These are phyloP conservation scores for Xenopus laevis DNA, from an alignment of 2,113 vertebrate species.

Conservation along the genomic window DNA sequence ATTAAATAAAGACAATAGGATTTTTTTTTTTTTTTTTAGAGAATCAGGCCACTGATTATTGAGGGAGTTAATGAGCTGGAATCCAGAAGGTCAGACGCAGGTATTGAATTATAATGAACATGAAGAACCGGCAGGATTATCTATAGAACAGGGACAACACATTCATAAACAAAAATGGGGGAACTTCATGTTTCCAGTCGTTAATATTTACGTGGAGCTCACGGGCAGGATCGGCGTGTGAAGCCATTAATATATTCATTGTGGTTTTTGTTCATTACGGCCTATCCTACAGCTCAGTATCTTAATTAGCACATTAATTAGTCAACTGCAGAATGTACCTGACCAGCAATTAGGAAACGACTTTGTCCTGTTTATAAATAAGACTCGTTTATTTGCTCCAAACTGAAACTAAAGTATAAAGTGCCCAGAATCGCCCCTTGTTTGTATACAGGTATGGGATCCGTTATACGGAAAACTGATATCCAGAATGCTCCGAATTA, in stretches of 20 bases:
- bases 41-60: neutral
- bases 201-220: neutral
- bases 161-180: constrained; percentile 15
- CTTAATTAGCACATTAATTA: neutral
- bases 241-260: constrained; percentile 1
- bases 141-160: constrained; percentile 1
- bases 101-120: constrained; percentile 27
- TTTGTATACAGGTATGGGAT: no score
- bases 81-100: constrained; percentile 33
- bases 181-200: neutral
- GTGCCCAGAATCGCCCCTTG: no score
- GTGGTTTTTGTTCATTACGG: neutral
- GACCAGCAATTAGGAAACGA: no score
- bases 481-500: no score
- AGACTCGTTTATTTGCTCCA: no score
- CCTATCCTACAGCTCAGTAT: neutral
- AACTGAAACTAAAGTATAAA: no score
- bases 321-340: neutral
- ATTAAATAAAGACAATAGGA: no score
- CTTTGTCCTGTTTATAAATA: no score
- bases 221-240: constrained; percentile 2
- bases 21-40: no score
- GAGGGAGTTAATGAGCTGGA: neutral
- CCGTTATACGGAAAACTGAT: no score
- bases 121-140: constrained; percentile 12